Evolutionary conservation across 2,888 invertebrate genomes (phyloP), one percentile per base, ranked within the genome.

Genomic region (Plemyria rubiginata): DNA sequence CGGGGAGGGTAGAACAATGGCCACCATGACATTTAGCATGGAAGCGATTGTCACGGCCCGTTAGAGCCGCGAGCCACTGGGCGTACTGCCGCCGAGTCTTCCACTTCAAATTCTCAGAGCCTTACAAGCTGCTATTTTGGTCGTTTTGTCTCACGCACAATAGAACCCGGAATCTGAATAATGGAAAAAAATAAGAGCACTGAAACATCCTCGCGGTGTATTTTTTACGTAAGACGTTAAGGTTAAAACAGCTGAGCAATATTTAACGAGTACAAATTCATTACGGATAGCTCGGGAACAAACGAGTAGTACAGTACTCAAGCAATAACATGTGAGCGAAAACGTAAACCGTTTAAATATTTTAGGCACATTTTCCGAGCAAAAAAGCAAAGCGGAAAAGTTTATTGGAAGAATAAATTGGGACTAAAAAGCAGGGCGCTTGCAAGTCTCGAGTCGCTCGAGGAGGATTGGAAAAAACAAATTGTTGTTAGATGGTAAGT

Each of bases 21-120:
- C 88, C 84, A 90, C 89, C 90, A 87, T 92, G 92, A 92, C 91
- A 92, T 92, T 92, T 92, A 92, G 88, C 88, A 90, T 90, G 90
- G 90, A 90, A 89, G 86, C 89, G 87, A 88, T 92, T 90, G 90
- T 91, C 89, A 88, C 87, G 91, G 88, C 79, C 88, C 87, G 91
- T 86, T 90, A 81, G 85, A 87, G 80, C 72, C 81, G 81, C 82
- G 81, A 88, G 80, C 85, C 84, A 84, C 85, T 78, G 79, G 81
- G 84, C 88, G 86, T 80, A 87, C 86, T 79, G 76, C 87, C 86
- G 87, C 82, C 80, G 81, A 78, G 77, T 78, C 81, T 77, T 66
- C 78, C 81, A 82, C 78, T 83, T 86, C 80, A 81, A 88, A 85
- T 81, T 79, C 78, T 75, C 77, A 79, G 73, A 79, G 77, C 75